A percentile compares a stretch with the other conserved stretches of the same genome.
These are phyloP conservation scores for Lapara coniferarum DNA, from an alignment of 2,888 invertebrate genomes.

Conservation along the genomic window DNA sequence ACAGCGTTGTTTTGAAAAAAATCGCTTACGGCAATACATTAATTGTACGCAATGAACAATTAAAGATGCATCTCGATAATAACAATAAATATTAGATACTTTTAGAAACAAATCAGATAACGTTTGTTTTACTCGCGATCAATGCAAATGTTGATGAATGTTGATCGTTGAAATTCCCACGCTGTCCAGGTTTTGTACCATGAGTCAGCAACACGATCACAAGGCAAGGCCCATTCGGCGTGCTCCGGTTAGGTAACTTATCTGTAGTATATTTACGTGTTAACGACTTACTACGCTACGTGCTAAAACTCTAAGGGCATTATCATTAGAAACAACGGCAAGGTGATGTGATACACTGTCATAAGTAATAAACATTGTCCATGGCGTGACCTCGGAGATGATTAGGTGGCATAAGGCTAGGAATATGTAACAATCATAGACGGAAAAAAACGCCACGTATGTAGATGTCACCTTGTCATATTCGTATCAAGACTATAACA, in stretches of 20 bases:
- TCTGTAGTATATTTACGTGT: conserved; percentile 61
- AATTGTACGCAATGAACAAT: conserved; percentile 6
- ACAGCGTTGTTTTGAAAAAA: neutral
- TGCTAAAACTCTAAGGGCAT: conserved; percentile 55
- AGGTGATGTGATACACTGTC: conserved; percentile 34
- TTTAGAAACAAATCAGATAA: conserved; percentile 34
- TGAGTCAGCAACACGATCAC: conserved; percentile 59
- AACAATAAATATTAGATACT: conserved; percentile 31
- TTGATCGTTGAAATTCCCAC: conserved; percentile 42
- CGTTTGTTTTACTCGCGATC: conserved; percentile 48
- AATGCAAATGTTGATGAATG: conserved; percentile 53
- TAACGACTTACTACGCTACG: conserved; percentile 58
- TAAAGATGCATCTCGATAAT: conserved; percentile 5
- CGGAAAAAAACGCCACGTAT: conserved; percentile 12
- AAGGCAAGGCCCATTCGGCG: conserved; percentile 61
- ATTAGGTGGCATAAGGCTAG: neutral
- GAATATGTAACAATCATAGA: conserved; percentile 1
- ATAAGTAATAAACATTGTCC: conserved; percentile 30
- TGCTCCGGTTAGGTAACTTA: conserved; percentile 57
- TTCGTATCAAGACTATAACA: neutral
- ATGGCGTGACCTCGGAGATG: conserved; percentile 29
- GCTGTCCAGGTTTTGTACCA: conserved; percentile 40
- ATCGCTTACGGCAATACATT: neutral
- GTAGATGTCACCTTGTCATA: neutral
- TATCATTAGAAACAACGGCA: conserved; percentile 45